A percentile compares a stretch with the other conserved stretches of the same genome.
Conservation (phyloP, 2,888 invertebrate genomes). For the Acronicta aceris region DNA sequence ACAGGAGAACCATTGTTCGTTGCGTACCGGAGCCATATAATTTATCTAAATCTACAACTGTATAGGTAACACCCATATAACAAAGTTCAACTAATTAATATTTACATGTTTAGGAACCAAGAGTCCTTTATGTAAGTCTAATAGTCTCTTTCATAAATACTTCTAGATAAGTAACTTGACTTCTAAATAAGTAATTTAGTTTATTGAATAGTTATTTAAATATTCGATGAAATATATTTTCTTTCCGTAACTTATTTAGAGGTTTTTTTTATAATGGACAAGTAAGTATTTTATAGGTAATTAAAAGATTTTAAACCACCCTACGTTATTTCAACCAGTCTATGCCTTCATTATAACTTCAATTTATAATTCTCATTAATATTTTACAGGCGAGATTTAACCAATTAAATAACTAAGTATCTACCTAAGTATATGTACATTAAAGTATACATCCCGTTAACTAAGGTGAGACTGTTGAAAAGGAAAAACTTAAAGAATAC, state of each 20-base stretch:
- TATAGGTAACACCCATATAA: constrained; percentile 62
- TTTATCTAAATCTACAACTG: constrained; percentile 44
- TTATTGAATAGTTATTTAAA: constrained; percentile 6
- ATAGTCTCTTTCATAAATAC: not conserved
- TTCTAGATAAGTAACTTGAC: not conserved
- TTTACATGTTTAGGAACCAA: constrained; percentile 46
- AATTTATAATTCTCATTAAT: constrained; percentile 12
- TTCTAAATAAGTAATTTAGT: too few species aligned
- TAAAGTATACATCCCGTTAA: not conserved
- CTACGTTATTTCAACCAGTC: constrained; percentile 32
- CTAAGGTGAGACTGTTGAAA: not conserved
- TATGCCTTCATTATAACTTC: constrained; percentile 21
- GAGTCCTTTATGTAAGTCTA: constrained; percentile 19
- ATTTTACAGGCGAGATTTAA: constrained; percentile 4
- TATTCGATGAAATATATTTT: constrained; percentile 6
- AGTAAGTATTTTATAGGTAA: constrained; percentile 13
- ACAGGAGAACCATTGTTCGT: constrained; percentile 4
- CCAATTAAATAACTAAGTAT: constrained; percentile 1
- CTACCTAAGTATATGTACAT: constrained; percentile 1
- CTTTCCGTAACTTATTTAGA: constrained; percentile 4
- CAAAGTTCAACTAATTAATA: constrained; percentile 42
- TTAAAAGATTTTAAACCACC: constrained; percentile 27
- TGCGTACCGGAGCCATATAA: constrained; percentile 14
- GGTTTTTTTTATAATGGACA: constrained; percentile 28
- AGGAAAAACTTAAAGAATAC: not conserved